These are phyloP conservation scores for Plestiodon gilberti DNA, from an alignment of 2,113 vertebrate genomes.

Conservation along the genomic window DNA sequence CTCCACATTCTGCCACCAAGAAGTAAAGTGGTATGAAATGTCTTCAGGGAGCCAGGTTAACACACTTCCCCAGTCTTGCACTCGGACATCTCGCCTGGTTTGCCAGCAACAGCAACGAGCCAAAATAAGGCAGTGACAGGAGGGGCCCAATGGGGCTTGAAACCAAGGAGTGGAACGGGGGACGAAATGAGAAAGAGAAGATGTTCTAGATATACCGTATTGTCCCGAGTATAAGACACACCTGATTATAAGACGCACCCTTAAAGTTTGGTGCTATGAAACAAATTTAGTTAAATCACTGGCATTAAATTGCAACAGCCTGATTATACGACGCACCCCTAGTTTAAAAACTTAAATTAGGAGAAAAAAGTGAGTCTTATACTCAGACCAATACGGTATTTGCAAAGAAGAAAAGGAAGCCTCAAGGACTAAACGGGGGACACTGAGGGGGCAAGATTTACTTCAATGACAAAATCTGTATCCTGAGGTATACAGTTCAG, in stretches of 20 bases:
- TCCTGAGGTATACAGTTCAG: neutral
- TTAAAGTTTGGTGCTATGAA: too few species aligned
- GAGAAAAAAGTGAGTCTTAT: too few species aligned
- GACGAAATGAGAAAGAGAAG: neutral
- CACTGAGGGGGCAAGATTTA: neutral
- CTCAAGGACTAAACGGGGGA: neutral
- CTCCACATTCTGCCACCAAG: neutral
- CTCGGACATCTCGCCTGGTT: neutral
- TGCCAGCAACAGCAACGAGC: neutral
- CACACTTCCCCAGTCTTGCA: neutral
- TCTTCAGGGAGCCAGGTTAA: neutral
- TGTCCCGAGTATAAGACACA: too few species aligned
- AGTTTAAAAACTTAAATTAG: too few species aligned
- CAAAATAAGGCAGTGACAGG: constrained; percentile 7
- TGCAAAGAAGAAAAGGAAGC: neutral
- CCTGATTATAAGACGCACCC: too few species aligned
- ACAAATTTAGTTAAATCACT: too few species aligned
- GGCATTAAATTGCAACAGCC: too few species aligned
- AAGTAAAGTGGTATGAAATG: neutral
- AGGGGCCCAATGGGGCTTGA: constrained; percentile 13
- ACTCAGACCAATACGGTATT: too few species aligned
- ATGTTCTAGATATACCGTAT: neutral
- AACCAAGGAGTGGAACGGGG: neutral
- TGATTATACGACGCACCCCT: too few species aligned
- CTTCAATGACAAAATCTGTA: neutral